phyloP scores from a whole-genome alignment of 1,140 invertebrate genomes.

The Triops cancriformis region DNA sequence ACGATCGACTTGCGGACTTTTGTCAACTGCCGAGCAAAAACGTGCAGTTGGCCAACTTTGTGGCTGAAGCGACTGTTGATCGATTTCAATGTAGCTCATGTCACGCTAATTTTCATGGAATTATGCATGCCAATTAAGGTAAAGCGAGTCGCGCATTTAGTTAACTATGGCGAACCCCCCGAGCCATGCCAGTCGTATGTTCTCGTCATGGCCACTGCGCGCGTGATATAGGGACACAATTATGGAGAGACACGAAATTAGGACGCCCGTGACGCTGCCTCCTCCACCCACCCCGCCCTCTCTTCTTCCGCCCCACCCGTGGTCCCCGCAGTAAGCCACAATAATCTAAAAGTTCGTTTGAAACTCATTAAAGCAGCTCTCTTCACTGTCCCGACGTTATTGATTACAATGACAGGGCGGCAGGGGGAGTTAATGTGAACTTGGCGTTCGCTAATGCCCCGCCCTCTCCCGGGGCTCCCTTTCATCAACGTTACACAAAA shows the following conservation, averaged over 20 bases:
- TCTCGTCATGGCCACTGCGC: slow-evolving; percentile 1
- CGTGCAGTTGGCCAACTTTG: too few species aligned
- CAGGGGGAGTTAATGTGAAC: neutral
- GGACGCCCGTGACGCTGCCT: neutral
- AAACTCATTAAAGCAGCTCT: slow-evolving; percentile 14
- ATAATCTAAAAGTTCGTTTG: neutral
- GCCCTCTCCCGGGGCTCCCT: neutral
- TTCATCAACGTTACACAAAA: slow-evolving; percentile 1
- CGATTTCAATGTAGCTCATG: neutral
- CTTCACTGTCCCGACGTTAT: slow-evolving; percentile 13
- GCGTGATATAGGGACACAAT: neutral
- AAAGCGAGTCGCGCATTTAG: slow-evolving; percentile 9
- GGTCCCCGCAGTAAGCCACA: neutral
- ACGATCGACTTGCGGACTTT: too few species aligned
- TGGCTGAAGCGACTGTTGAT: neutral
- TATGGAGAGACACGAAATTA: neutral
- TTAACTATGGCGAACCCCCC: neutral
- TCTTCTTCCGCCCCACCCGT: neutral
- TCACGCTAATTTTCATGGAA: neutral
- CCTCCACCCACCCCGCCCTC: neutral
- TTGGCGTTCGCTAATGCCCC: neutral
- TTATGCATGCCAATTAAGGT: neutral
- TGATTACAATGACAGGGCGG: slow-evolving; percentile 5
- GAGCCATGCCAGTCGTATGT: neutral
- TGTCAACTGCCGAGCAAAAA: too few species aligned